Evolutionary conservation across 2,888 invertebrate species (phyloP), one percentile per base, ranked within the genome.

Genomic region (Heliothis peltigera): DNA sequence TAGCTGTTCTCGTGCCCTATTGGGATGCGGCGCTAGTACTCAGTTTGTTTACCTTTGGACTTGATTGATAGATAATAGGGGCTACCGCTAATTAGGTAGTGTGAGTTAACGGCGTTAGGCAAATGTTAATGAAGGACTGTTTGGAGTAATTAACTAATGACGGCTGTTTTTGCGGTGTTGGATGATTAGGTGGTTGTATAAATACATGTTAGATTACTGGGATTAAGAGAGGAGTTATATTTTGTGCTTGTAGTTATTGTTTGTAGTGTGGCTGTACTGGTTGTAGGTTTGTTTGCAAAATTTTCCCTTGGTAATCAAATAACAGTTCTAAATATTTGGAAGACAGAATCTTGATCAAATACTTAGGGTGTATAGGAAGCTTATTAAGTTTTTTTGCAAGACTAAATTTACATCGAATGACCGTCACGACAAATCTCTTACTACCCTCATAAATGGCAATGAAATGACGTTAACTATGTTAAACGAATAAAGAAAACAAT

Each of bases 51-150:
- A 74, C 71, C 55, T 74, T 63, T 63, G 18, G 64, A 65, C 69
- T 74, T 82, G 83, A 83, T 84, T 81, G 80, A 83, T 82, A 84
- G 83, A 83, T 83, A 83, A 82, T 71, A 61, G 68, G 12, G 43
- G 54, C 73, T 68, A 54, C 52, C 54, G 65, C 66, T 77, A 80
- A 82, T 80, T 82, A 80, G 66, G 43, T 32, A 62, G 57, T 66
- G 64, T 62, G 39, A 70, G 53, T 46, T 70, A 72, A 74, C 81
- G 75, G 75, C 56, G 46, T 44, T 25, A 47, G 67, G 60, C 59
- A 59, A 72, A 73, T 76, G 73, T 57, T 73, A 73, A 73, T 72
- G 66, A 72, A 76, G 44, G 42, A 25, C 8, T 15, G 22, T 57
- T 59, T 56, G 21, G 39, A n/a, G 44, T 62, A 62, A 72, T 66